Evolutionary conservation across 2,888 invertebrate species (phyloP).

Genomic region (Digitonthophagus gazella): DNA sequence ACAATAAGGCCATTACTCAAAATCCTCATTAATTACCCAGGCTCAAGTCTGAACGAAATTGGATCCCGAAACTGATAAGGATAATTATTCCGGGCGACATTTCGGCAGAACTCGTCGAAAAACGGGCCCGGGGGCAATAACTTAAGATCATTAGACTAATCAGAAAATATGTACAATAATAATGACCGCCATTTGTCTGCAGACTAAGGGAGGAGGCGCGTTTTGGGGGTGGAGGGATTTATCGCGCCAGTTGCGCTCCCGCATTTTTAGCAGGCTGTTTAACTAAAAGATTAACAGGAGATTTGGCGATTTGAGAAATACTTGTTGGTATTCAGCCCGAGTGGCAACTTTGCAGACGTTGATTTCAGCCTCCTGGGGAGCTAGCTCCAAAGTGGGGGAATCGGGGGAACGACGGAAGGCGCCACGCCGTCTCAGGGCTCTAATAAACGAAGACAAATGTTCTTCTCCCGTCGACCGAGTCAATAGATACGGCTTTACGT

Average conservation of each 20-base stretch:
- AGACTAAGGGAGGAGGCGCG: conserved; percentile 1
- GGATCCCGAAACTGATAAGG: neutral
- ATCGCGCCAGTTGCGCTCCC: conserved; percentile 7
- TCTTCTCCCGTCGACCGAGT: conserved; percentile 32
- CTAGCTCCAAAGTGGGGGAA: neutral
- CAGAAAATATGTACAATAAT: conserved; percentile 17
- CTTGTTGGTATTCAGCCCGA: conserved; percentile 37
- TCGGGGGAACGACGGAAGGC: neutral
- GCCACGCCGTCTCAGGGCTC: conserved; percentile 19
- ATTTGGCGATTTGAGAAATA: conserved; percentile 33
- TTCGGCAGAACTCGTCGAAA: neutral
- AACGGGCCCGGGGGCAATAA: conserved; percentile 1
- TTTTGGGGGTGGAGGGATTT: neutral
- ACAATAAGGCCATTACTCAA: neutral
- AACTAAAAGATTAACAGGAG: conserved; percentile 27
- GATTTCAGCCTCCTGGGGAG: conserved; percentile 30
- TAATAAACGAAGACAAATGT: conserved; percentile 42
- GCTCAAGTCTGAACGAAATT: neutral
- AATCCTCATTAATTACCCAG: neutral
- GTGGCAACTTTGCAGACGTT: conserved; percentile 34
- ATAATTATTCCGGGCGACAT: neutral
- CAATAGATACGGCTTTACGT: conserved; percentile 33
- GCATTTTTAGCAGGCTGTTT: conserved; percentile 23
- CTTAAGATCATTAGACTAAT: conserved; percentile 13
- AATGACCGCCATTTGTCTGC: conserved; percentile 8